Evolutionary conservation across 1,140 invertebrate species (phyloP).

Genomic region (Drosophila rhopaloa): DNA sequence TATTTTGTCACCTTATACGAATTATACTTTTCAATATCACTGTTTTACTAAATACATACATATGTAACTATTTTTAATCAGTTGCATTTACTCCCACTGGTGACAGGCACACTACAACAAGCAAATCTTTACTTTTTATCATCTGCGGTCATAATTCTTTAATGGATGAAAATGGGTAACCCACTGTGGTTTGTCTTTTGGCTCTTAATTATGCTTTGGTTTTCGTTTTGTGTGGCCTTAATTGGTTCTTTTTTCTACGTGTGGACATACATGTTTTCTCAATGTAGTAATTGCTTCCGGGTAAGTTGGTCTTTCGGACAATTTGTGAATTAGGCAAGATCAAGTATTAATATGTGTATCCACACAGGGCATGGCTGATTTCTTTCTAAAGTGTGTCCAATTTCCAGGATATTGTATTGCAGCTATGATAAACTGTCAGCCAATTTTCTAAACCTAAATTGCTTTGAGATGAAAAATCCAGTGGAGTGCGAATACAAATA

Average conservation of each 20-base stretch:
- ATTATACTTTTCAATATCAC: too few relatives aligned
- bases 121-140: neutral
- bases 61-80: too few relatives aligned
- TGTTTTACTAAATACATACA: too few relatives aligned
- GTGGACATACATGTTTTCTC: constrained; percentile 5
- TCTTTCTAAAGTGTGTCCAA: constrained; percentile 1
- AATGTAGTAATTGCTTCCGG: constrained; percentile 1
- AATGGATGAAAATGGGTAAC: neutral
- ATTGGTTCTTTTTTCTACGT: constrained; percentile 3
- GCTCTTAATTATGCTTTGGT: constrained; percentile 2
- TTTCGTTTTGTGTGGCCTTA: constrained; percentile 5
- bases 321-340: neutral
- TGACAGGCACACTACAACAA: neutral
- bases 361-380: neutral
- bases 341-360: neutral
- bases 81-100: neutral
- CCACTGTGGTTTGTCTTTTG: constrained; percentile 4
- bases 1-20: too few relatives aligned
- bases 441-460: neutral
- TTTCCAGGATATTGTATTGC: constrained; percentile 1
- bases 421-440: neutral
- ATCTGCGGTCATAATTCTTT: neutral
- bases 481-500: neutral
- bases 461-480: neutral
- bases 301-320: neutral